A percentile compares a stretch with the other conserved stretches of the same genome.
Conservation (phyloP, 2,888 invertebrate genomes). For the Orthonychiurus folsomi region DNA sequence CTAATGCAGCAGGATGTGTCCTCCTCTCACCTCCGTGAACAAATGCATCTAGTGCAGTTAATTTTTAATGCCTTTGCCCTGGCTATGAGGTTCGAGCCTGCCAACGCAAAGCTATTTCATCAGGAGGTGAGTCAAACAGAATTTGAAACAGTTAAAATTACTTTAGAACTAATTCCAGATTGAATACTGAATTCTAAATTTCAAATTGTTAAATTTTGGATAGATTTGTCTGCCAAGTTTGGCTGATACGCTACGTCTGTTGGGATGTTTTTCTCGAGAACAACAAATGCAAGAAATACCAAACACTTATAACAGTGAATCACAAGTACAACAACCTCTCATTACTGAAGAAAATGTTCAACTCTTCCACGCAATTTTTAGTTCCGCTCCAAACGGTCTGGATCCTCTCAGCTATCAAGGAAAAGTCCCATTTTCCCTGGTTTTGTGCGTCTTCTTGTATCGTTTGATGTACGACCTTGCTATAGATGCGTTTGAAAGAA, state of each 20-base stretch:
- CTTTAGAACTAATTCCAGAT: neutral
- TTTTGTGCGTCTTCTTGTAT: slow-evolving; percentile 74
- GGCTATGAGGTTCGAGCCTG: slow-evolving; percentile 98
- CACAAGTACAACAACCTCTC: neutral
- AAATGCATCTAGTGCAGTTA: slow-evolving; percentile 68
- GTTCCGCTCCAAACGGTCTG: slow-evolving; percentile 23
- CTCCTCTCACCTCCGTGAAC: slow-evolving; percentile 47
- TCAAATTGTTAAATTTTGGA: no score
- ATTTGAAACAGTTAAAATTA: neutral
- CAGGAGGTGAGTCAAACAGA: slow-evolving; percentile 61
- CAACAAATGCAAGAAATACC: slow-evolving; percentile 12
- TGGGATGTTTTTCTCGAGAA: slow-evolving; percentile 72
- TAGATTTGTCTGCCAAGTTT: slow-evolving; percentile 87
- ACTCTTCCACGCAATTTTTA: slow-evolving; percentile 33
- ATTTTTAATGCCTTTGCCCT: slow-evolving; percentile 92
- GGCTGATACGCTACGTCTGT: slow-evolving; percentile 79
- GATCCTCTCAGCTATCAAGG: slow-evolving; percentile 54
- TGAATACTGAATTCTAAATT: slow-evolving; percentile 15
- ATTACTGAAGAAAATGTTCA: slow-evolving; percentile 23
- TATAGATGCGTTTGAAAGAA: slow-evolving; percentile 76
- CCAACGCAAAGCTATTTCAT: slow-evolving; percentile 96
- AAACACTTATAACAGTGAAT: slow-evolving; percentile 5
- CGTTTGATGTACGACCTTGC: slow-evolving; percentile 89
- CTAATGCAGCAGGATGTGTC: slow-evolving; percentile 44
- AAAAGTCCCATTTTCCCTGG: slow-evolving; percentile 65